phyloP scores from a whole-genome alignment of 2,888 invertebrate genomes.

The Eupeodes luniger region DNA sequence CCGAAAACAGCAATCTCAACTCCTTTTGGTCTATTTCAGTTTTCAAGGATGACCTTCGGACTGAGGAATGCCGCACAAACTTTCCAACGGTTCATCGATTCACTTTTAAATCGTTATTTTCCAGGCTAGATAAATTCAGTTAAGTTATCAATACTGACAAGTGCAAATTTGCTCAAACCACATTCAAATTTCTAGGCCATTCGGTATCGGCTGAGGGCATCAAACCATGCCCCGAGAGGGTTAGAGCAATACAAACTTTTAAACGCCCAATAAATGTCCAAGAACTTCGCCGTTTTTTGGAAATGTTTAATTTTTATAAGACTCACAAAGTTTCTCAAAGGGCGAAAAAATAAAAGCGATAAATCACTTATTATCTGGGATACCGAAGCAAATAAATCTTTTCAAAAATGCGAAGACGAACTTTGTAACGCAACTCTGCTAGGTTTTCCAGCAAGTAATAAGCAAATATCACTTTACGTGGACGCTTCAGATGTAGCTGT shows the following conservation, averaged over 20 bases:
- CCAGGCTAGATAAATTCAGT: constrained; percentile 17
- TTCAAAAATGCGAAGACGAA: constrained; percentile 9
- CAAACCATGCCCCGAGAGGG: constrained; percentile 43
- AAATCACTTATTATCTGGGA: constrained; percentile 9
- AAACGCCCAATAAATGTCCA: constrained; percentile 1
- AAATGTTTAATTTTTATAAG: constrained; percentile 64
- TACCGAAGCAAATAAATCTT: neutral
- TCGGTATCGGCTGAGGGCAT: constrained; percentile 12
- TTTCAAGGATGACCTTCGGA: constrained; percentile 79
- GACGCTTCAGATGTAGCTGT: constrained; percentile 67
- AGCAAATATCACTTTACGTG: constrained; percentile 28
- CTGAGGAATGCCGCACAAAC: constrained; percentile 80
- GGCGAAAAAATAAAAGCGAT: neutral
- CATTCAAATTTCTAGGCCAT: constrained; percentile 34
- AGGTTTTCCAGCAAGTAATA: constrained; percentile 15
- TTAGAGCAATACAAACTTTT: constrained; percentile 27
- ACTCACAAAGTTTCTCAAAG: constrained; percentile 3
- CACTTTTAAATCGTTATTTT: constrained; percentile 61
- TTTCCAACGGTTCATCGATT: constrained; percentile 80
- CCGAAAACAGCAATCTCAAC: constrained; percentile 81
- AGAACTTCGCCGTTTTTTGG: constrained; percentile 70
- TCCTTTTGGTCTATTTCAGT: constrained; percentile 81
- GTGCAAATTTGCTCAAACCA: constrained; percentile 39
- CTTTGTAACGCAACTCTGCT: constrained; percentile 33
- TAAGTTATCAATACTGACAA: constrained; percentile 60